Conservation (phyloP, 2,797 vertebrate species). For the Anas flavirostris region DNA sequence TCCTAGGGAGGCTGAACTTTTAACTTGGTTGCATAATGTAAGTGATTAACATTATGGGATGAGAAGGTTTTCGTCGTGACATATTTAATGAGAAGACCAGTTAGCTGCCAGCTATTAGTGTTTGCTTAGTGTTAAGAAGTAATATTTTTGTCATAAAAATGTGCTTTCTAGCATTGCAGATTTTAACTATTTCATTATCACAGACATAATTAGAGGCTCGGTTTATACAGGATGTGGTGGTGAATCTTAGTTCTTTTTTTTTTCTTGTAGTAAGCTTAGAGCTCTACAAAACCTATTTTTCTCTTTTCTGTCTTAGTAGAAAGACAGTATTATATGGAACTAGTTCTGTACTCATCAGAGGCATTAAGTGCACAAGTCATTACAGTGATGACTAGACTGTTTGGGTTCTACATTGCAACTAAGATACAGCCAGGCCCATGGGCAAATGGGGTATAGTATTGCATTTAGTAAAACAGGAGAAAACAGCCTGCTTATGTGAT, state of each 20-base stretch:
- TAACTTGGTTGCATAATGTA: not conserved
- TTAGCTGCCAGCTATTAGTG: not conserved
- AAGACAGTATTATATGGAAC: not conserved
- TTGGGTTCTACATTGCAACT: not conserved
- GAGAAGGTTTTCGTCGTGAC: not conserved
- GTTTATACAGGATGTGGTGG: not conserved
- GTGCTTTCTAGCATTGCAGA: not conserved
- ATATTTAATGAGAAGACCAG: not conserved
- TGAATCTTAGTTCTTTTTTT: not conserved
- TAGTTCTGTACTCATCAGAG: not conserved
- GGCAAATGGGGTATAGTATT: not conserved
- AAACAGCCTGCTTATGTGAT: not conserved
- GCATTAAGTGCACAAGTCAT: not conserved
- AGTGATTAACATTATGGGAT: not conserved
- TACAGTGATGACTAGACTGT: not conserved
- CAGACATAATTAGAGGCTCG: not conserved
- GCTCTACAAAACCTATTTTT: not conserved
- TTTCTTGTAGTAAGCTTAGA: not conserved
- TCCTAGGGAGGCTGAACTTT: not conserved
- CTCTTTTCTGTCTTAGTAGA: not conserved
- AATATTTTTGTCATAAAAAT: not conserved
- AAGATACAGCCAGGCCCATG: not conserved
- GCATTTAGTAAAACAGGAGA: not conserved
- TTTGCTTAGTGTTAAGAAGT: not conserved
- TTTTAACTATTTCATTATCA: not conserved